These are phyloP conservation scores for Mormyrops attenuatus DNA, from an alignment of 2,797 vertebrate genomes.

Conservation along the genomic window DNA sequence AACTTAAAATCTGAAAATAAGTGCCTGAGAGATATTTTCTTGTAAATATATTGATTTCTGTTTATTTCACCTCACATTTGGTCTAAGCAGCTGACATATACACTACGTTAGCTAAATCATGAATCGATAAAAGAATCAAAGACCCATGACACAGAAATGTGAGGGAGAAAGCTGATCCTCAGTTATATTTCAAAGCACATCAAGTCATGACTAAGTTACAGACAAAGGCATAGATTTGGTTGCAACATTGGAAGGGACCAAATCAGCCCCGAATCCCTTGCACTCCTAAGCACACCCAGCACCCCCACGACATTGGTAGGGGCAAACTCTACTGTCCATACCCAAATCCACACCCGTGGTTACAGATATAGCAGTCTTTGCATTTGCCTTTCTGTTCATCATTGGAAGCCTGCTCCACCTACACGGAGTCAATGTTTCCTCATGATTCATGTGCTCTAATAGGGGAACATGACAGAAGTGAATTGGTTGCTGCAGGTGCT, in stretches of 20 bases:
- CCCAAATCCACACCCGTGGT: neutral
- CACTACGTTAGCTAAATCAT: neutral
- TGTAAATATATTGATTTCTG: neutral
- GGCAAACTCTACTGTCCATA: neutral
- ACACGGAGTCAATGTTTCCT: neutral
- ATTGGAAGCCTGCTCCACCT: neutral
- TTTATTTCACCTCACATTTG: neutral
- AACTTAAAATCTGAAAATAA: neutral
- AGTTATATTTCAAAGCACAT: neutral
- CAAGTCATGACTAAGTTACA: neutral
- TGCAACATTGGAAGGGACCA: neutral
- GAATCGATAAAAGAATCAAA: neutral
- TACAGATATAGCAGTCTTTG: neutral
- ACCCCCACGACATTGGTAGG: neutral
- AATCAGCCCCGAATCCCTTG: neutral
- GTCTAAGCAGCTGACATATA: neutral
- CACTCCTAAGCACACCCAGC: neutral
- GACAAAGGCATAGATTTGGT: neutral
- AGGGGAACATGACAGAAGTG: conserved; percentile 2
- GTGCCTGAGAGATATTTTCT: neutral
- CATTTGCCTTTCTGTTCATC: neutral
- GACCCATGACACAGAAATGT: neutral
- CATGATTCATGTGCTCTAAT: neutral
- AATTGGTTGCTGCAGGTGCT: neutral
- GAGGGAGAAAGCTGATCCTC: neutral